phyloP scores from a whole-genome alignment of 2,113 vertebrate genomes.

The Dromas ardeola region DNA sequence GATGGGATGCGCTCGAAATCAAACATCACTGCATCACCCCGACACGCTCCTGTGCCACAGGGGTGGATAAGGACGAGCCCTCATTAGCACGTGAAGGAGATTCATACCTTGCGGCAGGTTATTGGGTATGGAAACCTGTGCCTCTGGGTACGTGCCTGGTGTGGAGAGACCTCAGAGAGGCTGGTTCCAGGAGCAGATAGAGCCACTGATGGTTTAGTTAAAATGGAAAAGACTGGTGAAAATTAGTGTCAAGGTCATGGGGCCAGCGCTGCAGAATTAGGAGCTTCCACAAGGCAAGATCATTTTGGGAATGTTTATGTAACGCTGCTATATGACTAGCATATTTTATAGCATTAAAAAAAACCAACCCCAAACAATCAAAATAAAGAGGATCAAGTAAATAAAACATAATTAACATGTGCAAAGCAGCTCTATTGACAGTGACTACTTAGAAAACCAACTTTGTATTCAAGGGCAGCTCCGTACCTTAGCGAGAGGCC shows the following conservation, averaged over 20 bases:
- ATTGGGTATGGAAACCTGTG: background rate
- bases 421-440: background rate
- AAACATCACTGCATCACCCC: background rate
- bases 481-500: background rate
- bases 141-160: background rate
- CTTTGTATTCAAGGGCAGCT: background rate
- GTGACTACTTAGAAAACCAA: background rate
- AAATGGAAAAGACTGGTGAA: background rate
- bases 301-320: background rate
- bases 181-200: background rate
- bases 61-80: background rate
- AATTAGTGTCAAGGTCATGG: background rate
- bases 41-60: accelerated
- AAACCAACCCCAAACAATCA: background rate
- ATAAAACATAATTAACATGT: background rate
- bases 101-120: background rate
- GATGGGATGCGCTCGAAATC: background rate
- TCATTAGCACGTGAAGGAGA: background rate
- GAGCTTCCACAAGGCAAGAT: background rate
- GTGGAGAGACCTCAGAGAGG: background rate
- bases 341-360: background rate
- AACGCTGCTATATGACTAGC: background rate
- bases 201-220: background rate
- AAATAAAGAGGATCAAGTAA: background rate
- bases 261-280: background rate